phyloP scores from a whole-genome alignment of 1,140 invertebrate genomes.

The Yoshiicerus persimilis region DNA sequence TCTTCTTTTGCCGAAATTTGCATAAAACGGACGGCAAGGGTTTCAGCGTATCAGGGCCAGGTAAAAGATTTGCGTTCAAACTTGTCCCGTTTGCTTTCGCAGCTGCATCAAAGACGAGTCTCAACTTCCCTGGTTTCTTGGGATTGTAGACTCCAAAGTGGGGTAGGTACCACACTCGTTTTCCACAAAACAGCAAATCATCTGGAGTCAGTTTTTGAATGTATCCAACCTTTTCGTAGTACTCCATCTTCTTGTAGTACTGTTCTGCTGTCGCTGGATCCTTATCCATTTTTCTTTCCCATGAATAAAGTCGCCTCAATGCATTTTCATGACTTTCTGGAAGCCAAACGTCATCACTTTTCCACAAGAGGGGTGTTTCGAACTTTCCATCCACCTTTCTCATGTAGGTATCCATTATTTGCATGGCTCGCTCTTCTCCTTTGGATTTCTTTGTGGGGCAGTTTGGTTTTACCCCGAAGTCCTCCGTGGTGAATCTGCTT shows the following conservation, averaged over 20 bases:
- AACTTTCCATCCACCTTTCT: not conserved
- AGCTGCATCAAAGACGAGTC: slow-evolving; percentile 47
- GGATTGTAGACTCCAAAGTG: too few relatives aligned
- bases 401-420: too few relatives aligned
- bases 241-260: not conserved
- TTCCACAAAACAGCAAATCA: too few relatives aligned
- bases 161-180: too few relatives aligned
- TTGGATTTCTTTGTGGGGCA: too few relatives aligned
- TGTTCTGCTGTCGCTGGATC: not conserved
- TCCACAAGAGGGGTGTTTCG: not conserved
- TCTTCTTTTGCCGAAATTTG: slow-evolving; percentile 20
- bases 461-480: too few relatives aligned
- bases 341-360: not conserved
- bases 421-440: too few relatives aligned
- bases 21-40: slow-evolving; percentile 23
- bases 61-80: slow-evolving; percentile 29
- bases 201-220: not conserved
- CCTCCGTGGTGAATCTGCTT: too few relatives aligned
- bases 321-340: not conserved
- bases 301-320: not conserved
- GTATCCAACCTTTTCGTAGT: slow-evolving; percentile 18
- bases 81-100: too few relatives aligned
- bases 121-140: slow-evolving; percentile 30
- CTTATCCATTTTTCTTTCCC: not conserved
- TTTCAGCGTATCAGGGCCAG: slow-evolving; percentile 32